Base-by-base conservation (phyloP, 2,888 invertebrate species). In the Thera britannica region DNA sequence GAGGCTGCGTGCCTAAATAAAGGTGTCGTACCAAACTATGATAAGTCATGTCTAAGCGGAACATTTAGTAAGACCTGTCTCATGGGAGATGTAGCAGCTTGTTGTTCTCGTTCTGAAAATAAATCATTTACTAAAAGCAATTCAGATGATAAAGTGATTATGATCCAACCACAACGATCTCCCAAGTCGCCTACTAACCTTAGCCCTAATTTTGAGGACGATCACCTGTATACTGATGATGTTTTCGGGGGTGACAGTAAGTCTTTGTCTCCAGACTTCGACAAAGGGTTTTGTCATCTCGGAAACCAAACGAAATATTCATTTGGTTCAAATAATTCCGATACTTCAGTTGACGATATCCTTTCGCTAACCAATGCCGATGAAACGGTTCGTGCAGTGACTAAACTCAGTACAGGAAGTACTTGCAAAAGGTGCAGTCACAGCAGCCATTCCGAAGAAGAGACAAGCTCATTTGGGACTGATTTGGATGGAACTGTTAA, bases 401-500 rank as follows among this genome's bases (percentile, higher is more conserved):
- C 93, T 34, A 90, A 95, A 58, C 80, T 92, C 23, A 92, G 92
- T 77, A 93, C 94, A 64, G 92, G 91, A 38, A 92, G 92, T 5
- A 94, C 95, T 49, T 95, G 94, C 75, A 95, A 95, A 75, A 92
- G 94, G 73, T 95, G 95, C 76, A 95, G 95, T 75, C 96, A 96
- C 76, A 96, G 96, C 78, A 96, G 96, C 72, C 96, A 96, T 82
- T 96, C 96, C 0, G 96, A 96, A 82, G 95, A 95, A 79, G 96
- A 96, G 83, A 96, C 96, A 0, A 96, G 96, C 82, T 96, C 96
- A 0, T 94, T 96, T 79, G 97, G 96, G 0, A 97, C 97, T 0
- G 97, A 97, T 79, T 92, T 97, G 48, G 97, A 97, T 81, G 97
- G 97, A 23, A 97, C 97, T 0, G 97, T 97, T 0, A 95, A 96